Evolutionary conservation across 35 echinoderm and acorn worm species (phyloP), one percentile per base, ranked within the genome.

Genomic region (Chiridota heheva): DNA sequence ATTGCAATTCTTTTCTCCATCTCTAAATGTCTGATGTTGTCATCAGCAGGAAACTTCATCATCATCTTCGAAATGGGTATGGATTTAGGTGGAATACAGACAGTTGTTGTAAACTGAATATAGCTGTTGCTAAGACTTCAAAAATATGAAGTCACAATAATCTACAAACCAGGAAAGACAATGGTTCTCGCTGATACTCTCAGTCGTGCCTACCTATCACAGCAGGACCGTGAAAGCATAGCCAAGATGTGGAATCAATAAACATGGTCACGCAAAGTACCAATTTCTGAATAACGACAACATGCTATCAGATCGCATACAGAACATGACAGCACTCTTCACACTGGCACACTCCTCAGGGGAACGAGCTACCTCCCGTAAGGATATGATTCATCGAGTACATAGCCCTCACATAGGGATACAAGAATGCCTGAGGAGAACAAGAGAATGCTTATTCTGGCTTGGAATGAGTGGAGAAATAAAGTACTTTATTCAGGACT

Each of bases 171-270:
- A 42, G 88, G 88, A 10, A 90, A 84, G 47, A 32, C 66, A 17
- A 90, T 90, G 88, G 70, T 78, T 41, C 60, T 90, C 25, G 88
- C 81, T 3, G 88, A 90, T 58, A 86, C 71, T 24, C 45, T 85
- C 17, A 90, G 88, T 53, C 46, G 88, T 42, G 70, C 88, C 67
- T 89, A 83, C 36, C 46, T 90, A 40, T 42, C 58, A 32, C 31
- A 42, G 20, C 28, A 72, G 36, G 2, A 16, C 16, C 49, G 44
- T 51, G 62, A 77, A 37, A 16, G 46, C 2, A 67, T 63, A 27
- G 5, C 57, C 12, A 60, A 20, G 68, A 78, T 30, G 2, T 85
- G 4, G 88, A 90, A 45, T 48, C 40, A 35, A 60, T 90, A 3
- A 85, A 90, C 68, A 35, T 84, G 60, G 35, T 75, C 22, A 24